phyloP scores from a whole-genome alignment of 2,888 invertebrate genomes.

The Dryocosmus kuriphilus region DNA sequence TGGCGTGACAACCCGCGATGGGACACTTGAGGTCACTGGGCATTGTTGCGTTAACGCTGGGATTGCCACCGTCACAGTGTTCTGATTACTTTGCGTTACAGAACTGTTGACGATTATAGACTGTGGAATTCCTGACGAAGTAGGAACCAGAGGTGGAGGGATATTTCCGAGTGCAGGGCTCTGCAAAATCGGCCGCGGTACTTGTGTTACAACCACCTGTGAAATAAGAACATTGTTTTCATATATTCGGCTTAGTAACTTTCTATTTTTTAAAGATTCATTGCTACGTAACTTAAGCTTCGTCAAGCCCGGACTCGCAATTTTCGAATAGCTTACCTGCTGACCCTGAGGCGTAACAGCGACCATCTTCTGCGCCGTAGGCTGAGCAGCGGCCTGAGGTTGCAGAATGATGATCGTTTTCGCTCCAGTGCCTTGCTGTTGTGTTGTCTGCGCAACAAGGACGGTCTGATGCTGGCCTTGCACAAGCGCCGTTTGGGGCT shows the following conservation, averaged over 20 bases:
- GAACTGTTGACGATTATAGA: constrained; percentile 74
- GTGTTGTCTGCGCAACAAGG: constrained; percentile 83
- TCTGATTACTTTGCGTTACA: constrained; percentile 68
- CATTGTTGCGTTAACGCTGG: constrained; percentile 72
- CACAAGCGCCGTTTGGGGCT: constrained; percentile 82
- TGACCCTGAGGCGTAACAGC: constrained; percentile 85
- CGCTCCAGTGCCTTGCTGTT: constrained; percentile 82
- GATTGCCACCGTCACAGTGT: constrained; percentile 72
- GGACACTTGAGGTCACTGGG: constrained; percentile 68
- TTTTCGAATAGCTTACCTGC: constrained; percentile 75
- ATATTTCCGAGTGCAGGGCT: constrained; percentile 78
- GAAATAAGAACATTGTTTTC: background rate
- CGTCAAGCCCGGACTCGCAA: too few species aligned
- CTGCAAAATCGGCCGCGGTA: constrained; percentile 79
- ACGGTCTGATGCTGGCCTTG: constrained; percentile 83
- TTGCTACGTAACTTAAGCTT: background rate
- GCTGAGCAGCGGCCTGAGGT: constrained; percentile 78
- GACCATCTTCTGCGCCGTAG: constrained; percentile 80
- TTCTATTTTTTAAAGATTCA: background rate
- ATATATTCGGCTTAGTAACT: background rate
- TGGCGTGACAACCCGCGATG: constrained; percentile 73
- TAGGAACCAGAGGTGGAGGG: constrained; percentile 76
- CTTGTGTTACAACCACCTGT: constrained; percentile 80
- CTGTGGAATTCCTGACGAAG: constrained; percentile 73
- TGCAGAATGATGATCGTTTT: constrained; percentile 87